Evolutionary conservation across 2,888 invertebrate species (phyloP).

Genomic region (Tenodera sinensis): DNA sequence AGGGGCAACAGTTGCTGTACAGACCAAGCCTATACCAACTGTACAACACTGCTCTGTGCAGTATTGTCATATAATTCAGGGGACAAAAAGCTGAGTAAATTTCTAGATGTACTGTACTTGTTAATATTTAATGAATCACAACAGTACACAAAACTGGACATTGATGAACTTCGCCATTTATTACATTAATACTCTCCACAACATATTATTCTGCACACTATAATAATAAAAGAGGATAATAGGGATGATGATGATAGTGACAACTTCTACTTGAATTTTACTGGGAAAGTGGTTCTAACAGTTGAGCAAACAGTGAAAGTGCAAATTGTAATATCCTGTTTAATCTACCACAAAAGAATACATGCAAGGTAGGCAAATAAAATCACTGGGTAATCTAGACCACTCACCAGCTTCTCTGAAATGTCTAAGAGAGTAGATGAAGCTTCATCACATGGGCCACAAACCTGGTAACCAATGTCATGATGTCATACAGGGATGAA

Average conservation of each 20-base stretch:
- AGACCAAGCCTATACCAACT: not conserved
- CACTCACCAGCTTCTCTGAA: slow-evolving; percentile 14
- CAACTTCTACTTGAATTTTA: not conserved
- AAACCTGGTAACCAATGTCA: not conserved
- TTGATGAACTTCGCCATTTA: not conserved
- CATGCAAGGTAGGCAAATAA: not conserved
- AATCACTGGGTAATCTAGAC: not conserved
- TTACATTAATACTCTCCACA: not conserved
- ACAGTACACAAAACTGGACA: not conserved
- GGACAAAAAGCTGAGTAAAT: too few relatives aligned
- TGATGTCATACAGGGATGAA: not conserved
- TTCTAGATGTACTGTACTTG: not conserved
- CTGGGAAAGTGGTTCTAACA: not conserved
- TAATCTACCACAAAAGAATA: not conserved
- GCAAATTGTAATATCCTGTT: not conserved
- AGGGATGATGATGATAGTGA: not conserved
- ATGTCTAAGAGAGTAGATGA: not conserved
- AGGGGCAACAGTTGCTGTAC: not conserved
- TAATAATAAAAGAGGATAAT: not conserved
- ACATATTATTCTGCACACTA: not conserved
- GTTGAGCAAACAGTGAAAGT: not conserved
- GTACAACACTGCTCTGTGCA: not conserved
- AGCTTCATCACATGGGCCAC: not conserved
- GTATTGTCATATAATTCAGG: too few relatives aligned
- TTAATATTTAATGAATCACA: not conserved